phyloP scores from a whole-genome alignment of 2,797 vertebrate genomes.

The Kryptopterus vitreolus region DNA sequence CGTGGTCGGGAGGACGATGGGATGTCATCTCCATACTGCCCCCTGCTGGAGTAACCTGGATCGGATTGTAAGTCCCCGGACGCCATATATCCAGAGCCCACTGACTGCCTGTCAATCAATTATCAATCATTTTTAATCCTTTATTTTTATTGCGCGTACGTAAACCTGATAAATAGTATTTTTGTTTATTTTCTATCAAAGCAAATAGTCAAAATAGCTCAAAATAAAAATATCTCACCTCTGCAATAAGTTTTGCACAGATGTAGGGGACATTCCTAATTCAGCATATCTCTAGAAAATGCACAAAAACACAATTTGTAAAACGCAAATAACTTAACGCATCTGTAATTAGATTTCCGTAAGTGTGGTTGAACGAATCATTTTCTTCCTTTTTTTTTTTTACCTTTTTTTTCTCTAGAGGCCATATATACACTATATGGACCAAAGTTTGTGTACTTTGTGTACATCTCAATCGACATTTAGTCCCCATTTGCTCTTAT shows the following conservation, averaged over 20 bases:
- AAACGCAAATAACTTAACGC: background rate
- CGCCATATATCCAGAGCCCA: constrained; percentile 78
- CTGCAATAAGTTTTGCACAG: constrained; percentile 81
- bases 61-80: constrained; percentile 77
- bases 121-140: background rate
- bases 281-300: constrained; percentile 85
- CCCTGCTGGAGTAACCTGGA: constrained; percentile 78
- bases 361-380: background rate
- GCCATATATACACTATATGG: no score
- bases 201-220: background rate
- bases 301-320: background rate
- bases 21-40: constrained; percentile 83
- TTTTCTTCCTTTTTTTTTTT: background rate
- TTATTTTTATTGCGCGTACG: background rate
- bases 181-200: no score
- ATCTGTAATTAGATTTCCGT: background rate
- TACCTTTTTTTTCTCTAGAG: no score
- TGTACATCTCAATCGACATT: no score
- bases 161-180: background rate
- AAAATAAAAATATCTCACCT: no score
- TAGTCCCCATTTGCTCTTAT: no score
- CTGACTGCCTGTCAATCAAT: constrained; percentile 72
- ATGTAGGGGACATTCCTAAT: constrained; percentile 85
- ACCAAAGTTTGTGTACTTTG: no score
- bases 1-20: constrained; percentile 87